Base-by-base conservation (phyloP, 1,140 invertebrate species). In the Globodera ellingtonae region DNA sequence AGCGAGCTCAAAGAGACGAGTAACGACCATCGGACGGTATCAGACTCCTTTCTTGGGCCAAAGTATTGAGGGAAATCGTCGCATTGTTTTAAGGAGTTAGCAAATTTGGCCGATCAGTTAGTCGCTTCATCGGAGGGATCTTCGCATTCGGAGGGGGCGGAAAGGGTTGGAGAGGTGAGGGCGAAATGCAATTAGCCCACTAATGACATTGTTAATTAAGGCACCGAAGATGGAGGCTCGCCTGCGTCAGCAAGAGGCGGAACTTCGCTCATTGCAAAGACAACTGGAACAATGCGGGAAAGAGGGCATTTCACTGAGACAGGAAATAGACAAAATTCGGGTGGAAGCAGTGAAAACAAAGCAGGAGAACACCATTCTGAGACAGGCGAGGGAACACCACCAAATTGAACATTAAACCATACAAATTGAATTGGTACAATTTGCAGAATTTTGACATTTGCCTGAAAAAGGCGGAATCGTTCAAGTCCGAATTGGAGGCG, bases 361-460 rank as follows among this genome's bases (percentile, higher is more conserved):
- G 18, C 80, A 83, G 46, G 82, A 83, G 70, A 84, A 83, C 71
- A 84, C 79, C 13, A 52, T 72, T 8, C 47, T 83, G 18, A 48
- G 83, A 47, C 56, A 62, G 56, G 56, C 18, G 56, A 18, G 5
- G 18, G 10, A 59, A 18, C 10, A 59, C 10, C 5, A 15, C 56
- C 10, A 18, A 62, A 15, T 62, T 62, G 6, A 0, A 18, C 10
- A 18, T 62, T 62, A 13, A 15, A 18, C 13, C 18, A 35, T 35
- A 35, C 35, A 2, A 35, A 35, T 35, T 35, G 35, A 35, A 62
- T 18, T 18, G 15, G 6, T 18, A 18, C 56, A 7, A 7, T 18
- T 62, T 62, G 10, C 69, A 84, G 73, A 79, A 52, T 21, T 65
- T 83, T 35, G 82, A 76, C n/a, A 83, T 81, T 24, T 82, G 82